Evolutionary conservation across 2,888 invertebrate species (phyloP), one percentile per base, ranked within the genome.

Genomic region (Melinaea menophilus): DNA sequence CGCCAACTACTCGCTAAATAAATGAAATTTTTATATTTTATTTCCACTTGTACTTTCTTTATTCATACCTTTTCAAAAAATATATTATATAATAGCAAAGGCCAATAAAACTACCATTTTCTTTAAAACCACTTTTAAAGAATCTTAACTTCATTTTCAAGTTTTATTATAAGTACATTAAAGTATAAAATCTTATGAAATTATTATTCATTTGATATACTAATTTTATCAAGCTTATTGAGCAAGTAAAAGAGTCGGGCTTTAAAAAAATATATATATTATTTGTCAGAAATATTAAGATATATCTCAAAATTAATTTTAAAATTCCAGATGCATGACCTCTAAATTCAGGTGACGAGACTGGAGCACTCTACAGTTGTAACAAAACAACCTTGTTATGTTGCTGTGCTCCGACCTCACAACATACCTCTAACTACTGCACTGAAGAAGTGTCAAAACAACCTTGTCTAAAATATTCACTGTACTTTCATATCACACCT

Each of bases 331-430:
- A 51, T 51, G 51, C 31, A 31, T 51, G 51, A 51, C 51, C 51
- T 51, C 51, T n/a, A n/a, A n/a, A n/a, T n/a, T 58, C 31, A 41
- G 57, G 45, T 58, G 57, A 58, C 57, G 57, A 46, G 69, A 61
- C 69, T 69, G 63, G 64, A 71, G 72, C 61, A 66, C 64, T 61
- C 66, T 67, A 57, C 64, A 66, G 64, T 62, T 61, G n/a, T 61
- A 56, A 68, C 68, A 68, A 68, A 68, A 66, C 66, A 68, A 64
- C 58, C 64, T 60, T 60, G 68, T 64, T 68, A 63, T 59, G 60
- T 41, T 41, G 41, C 41, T 31, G 51, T 31, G 31, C 31, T 31
- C 31, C 51, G 51, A 51, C 51, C 31, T 51, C 31, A 51, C 22
- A 31, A 51, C 22, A 51, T 31, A 51, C 22, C 31, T 51, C 51